These are phyloP conservation scores for Odontamblyopus rebecca DNA, from an alignment of 2,797 vertebrate species.

Conservation along the genomic window DNA sequence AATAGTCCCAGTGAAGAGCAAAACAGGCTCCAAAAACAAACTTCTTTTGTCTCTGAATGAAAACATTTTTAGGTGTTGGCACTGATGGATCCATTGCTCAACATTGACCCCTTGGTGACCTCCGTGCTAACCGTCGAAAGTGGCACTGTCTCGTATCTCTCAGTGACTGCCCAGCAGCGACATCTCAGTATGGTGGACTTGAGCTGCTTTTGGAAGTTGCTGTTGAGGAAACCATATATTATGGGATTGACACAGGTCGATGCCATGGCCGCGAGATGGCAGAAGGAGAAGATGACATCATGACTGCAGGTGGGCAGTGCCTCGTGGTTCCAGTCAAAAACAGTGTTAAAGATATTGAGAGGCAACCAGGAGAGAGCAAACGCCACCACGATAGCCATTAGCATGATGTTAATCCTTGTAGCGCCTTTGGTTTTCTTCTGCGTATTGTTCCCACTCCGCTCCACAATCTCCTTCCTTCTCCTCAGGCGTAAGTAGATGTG, in stretches of 20 bases:
- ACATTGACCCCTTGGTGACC: conserved; percentile 81
- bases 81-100: conserved; percentile 76
- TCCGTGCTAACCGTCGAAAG: conserved; percentile 85
- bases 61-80: conserved; percentile 57
- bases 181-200: conserved; percentile 79
- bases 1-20: conserved; percentile 31
- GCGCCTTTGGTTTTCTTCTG: conserved; percentile 75
- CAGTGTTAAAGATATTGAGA: conserved; percentile 81
- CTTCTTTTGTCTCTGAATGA: conserved; percentile 26
- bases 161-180: conserved; percentile 75
- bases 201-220: conserved; percentile 86
- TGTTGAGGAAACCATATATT: conserved; percentile 87
- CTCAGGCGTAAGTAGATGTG: conserved; percentile 82
- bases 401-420: conserved; percentile 80
- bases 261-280: conserved; percentile 83
- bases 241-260: conserved; percentile 86
- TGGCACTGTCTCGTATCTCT: conserved; percentile 83
- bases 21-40: conserved; percentile 6
- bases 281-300: conserved; percentile 83
- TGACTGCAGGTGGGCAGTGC: conserved; percentile 77
- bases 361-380: conserved; percentile 85
- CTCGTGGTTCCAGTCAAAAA: conserved; percentile 86
- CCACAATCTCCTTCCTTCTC: conserved; percentile 81
- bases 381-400: conserved; percentile 78
- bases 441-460: conserved; percentile 70